These are phyloP conservation scores for Pseudochromis fuscus DNA, from an alignment of 2,797 vertebrate species.

Conservation along the genomic window DNA sequence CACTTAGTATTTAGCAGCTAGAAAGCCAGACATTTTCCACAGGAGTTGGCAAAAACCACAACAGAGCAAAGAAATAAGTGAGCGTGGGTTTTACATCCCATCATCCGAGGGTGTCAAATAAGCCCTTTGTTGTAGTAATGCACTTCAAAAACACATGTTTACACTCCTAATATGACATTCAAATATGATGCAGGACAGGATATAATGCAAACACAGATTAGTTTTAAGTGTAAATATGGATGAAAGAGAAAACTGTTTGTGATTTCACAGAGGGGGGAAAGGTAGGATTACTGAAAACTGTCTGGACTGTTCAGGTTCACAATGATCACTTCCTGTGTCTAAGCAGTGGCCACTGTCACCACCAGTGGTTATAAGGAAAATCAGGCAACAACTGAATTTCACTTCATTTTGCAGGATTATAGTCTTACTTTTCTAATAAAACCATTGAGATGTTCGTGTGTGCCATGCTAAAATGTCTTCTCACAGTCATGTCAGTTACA, in stretches of 20 bases:
- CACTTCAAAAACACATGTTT: background rate
- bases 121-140: too few relatives aligned
- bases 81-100: background rate
- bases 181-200: background rate
- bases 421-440: background rate
- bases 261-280: background rate
- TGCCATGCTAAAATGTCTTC: background rate
- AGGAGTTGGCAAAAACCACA: background rate
- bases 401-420: background rate
- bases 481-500: background rate
- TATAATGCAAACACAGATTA: background rate
- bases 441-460: background rate
- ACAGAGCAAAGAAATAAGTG: background rate
- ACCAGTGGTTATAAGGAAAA: background rate
- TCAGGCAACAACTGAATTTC: background rate
- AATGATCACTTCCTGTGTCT: too few relatives aligned
- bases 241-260: background rate
- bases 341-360: background rate
- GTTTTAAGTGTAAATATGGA: background rate
- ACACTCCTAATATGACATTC: background rate
- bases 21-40: background rate
- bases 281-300: background rate
- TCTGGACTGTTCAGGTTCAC: too few relatives aligned
- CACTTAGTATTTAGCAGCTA: slow-evolving; percentile 1
- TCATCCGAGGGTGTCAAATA: too few relatives aligned